phyloP scores from a whole-genome alignment of 1,140 invertebrate genomes.

The Rhizoglyphus robini region DNA sequence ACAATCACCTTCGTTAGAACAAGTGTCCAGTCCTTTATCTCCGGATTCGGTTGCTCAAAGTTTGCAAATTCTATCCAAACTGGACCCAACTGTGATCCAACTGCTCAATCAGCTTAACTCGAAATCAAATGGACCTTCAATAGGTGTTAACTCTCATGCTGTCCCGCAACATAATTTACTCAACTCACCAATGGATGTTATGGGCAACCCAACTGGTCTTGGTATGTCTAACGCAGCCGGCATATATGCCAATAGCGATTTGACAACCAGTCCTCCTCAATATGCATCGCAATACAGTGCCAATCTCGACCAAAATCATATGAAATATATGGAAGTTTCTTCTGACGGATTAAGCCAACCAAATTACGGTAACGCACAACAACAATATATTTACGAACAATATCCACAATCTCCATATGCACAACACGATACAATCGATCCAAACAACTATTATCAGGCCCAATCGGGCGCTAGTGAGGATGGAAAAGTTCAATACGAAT shows the following conservation, averaged over 20 bases:
- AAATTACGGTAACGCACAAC: neutral
- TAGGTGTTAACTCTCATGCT: neutral
- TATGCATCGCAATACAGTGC: neutral
- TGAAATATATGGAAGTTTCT: neutral
- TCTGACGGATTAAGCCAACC: too few relatives aligned
- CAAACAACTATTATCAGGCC: too few relatives aligned
- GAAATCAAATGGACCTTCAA: neutral
- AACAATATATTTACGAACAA: neutral
- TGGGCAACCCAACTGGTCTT: neutral
- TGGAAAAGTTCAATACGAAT: neutral
- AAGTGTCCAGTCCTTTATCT: too few relatives aligned
- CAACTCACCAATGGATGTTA: neutral
- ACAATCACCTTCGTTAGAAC: neutral
- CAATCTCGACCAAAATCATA: neutral
- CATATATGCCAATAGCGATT: too few relatives aligned
- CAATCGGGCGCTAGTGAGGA: neutral
- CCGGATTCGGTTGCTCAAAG: too few relatives aligned
- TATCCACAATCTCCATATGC: neutral
- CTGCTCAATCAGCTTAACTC: neutral
- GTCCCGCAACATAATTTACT: neutral
- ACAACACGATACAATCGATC: too few relatives aligned
- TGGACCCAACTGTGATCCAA: constrained; percentile 1
- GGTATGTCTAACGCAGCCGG: neutral
- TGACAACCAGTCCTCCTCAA: too few relatives aligned
- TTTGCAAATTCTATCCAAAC: neutral